Percentiles rank a stretch among this genome's conserved stretches.
These are phyloP conservation scores for Eledona agricola DNA, from an alignment of 2,888 invertebrate genomes.

Conservation along the genomic window DNA sequence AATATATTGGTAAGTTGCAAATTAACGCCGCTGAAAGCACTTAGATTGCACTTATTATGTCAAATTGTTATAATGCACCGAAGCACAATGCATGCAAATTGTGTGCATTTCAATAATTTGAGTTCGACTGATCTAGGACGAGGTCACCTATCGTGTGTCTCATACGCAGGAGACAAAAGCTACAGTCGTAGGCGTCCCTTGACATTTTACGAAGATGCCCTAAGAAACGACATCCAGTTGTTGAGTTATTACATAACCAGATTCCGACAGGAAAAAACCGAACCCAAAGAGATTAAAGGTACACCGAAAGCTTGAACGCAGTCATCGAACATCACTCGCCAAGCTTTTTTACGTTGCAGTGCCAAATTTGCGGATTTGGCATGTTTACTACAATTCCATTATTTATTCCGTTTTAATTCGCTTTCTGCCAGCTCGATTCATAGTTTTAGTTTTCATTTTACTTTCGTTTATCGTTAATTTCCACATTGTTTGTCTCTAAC, in stretches of 20 bases:
- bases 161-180: slow-evolving; percentile 84
- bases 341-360: not conserved
- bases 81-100: no score
- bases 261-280: slow-evolving; percentile 64
- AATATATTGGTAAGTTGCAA: slow-evolving; percentile 71
- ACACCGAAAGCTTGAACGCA: slow-evolving; percentile 13
- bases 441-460: no score
- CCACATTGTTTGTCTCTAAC: slow-evolving; percentile 47
- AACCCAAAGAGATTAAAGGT: slow-evolving; percentile 41
- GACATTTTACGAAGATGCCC: slow-evolving; percentile 71
- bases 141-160: slow-evolving; percentile 84
- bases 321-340: not conserved
- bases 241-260: slow-evolving; percentile 88
- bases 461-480: no score
- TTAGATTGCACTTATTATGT: not conserved
- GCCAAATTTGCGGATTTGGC: not conserved
- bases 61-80: no score
- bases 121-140: slow-evolving; percentile 66
- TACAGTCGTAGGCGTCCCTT: slow-evolving; percentile 78
- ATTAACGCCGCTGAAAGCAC: not conserved
- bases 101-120: slow-evolving; percentile 22
- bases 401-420: no score
- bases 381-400: not conserved
- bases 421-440: no score
- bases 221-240: slow-evolving; percentile 85